Evolutionary conservation across 2,797 vertebrate genomes (phyloP), one percentile per base, ranked within the genome.

Genomic region (Myotis pilosus): DNA sequence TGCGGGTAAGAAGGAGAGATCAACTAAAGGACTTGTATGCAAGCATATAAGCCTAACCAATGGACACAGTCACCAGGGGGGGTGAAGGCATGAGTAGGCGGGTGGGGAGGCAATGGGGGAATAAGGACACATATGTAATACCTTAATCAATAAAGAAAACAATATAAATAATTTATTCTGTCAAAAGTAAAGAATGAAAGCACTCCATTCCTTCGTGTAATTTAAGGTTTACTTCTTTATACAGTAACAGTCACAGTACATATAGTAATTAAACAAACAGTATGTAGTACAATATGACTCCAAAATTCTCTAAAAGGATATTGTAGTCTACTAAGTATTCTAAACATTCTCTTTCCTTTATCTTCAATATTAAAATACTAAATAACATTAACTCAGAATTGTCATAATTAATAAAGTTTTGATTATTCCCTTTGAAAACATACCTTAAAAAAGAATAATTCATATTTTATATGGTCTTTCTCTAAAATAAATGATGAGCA

Each of bases 311-410:
- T 93, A 78, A 87, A 96, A 95, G 23, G 36, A 94, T 92, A 94
- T 6, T 91, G 33, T 38, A 80, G 5, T 57, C 49, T 82, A 81
- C 62, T 47, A 85, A 57, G 15, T 93, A 85, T 92, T 95, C 55
- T 57, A 93, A 92, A 83, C 72, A 87, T 9, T 49, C n/a, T 92
- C 44, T 91, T 94, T 92, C 74, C 71, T 86, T 95, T 88, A 90
- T 78, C 25, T 91, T 93, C 92, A 91, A 71, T 68, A 96, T 94
- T 89, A 80, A 83, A 95, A 92, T 92, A 36, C 53, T 76, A 81
- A 92, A 76, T 5, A 86, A 92, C 23, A 75, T 33, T 88, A 66
- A 86, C 74, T 74, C 25, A 87, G 47, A 92, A 81, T 64, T 76
- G 23, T 82, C 28, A 92, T 33, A 95, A 95, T 75, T 82, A 84